Evolutionary conservation across 2,888 invertebrate species (phyloP).

Genomic region (Melieria crassipennis): DNA sequence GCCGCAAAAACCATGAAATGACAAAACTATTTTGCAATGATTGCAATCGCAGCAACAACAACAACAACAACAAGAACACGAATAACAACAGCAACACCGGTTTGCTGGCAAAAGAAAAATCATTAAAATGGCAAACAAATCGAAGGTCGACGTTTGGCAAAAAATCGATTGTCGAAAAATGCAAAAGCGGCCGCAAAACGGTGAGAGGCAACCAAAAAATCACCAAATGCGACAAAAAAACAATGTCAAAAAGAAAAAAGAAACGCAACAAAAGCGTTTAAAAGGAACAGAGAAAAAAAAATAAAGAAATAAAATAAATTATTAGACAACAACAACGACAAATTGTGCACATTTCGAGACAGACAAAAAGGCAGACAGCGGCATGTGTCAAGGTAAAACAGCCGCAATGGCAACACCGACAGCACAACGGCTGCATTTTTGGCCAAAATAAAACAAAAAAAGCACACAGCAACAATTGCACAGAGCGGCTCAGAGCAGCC

Average conservation of each 20-base stretch:
- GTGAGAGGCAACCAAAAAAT: constrained; percentile 11
- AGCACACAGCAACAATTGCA: no score
- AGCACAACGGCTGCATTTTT: no score
- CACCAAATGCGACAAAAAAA: not conserved
- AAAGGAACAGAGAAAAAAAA: not conserved
- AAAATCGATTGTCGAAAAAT: constrained; percentile 2
- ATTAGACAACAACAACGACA: no score
- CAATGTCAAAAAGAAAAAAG: not conserved
- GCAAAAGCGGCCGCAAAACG: not conserved
- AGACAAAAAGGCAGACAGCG: no score
- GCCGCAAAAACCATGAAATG: constrained; percentile 25
- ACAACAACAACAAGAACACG: constrained; percentile 12
- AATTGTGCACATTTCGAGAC: no score
- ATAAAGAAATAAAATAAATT: no score
- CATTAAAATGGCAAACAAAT: not conserved
- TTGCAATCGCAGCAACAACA: not conserved
- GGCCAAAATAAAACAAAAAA: no score
- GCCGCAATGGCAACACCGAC: no score
- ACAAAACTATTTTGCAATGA: constrained; percentile 25
- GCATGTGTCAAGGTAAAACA: no score
- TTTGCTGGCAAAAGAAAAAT: not conserved
- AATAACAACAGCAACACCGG: constrained; percentile 1
- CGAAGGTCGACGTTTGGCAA: not conserved
- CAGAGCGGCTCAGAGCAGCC: no score
- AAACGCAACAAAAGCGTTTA: constrained; percentile 2